Evolutionary conservation across 2,113 vertebrate genomes (phyloP).

Genomic region (Tamias sibiricus): DNA sequence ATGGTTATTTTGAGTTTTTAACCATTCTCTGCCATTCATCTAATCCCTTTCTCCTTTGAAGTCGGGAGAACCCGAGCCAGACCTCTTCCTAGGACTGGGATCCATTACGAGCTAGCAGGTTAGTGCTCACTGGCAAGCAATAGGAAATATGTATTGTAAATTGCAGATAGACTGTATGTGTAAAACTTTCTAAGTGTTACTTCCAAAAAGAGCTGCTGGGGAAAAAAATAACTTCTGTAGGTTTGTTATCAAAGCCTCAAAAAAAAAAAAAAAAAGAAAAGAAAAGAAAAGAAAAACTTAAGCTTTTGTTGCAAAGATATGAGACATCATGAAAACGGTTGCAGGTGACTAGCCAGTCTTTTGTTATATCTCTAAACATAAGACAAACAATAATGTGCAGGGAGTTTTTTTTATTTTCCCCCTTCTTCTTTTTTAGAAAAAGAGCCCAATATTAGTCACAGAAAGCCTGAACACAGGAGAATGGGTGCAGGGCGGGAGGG

Average conservation of each 20-base stretch:
- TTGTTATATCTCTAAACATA: constrained; percentile 79
- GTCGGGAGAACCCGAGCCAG: constrained; percentile 36
- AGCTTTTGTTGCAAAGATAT: constrained; percentile 77
- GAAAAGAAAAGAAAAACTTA: constrained; percentile 1
- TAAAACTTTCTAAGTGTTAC: constrained; percentile 52
- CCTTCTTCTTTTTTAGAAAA: constrained; percentile 34
- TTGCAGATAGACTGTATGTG: neutral
- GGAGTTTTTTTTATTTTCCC: neutral
- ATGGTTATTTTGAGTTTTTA: constrained; percentile 63
- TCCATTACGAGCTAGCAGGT: constrained; percentile 61
- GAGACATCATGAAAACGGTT: constrained; percentile 76
- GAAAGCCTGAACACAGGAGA: constrained; percentile 76
- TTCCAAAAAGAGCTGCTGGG: constrained; percentile 58
- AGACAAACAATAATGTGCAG: constrained; percentile 79
- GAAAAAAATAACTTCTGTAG: constrained; percentile 70
- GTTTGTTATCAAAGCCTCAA: constrained; percentile 70
- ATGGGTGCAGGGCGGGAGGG: constrained; percentile 43
- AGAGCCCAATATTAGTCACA: constrained; percentile 76
- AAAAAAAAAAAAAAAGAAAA: constrained; percentile 47
- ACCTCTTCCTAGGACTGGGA: constrained; percentile 64
- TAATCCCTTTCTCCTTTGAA: constrained; percentile 71
- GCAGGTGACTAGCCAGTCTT: constrained; percentile 78
- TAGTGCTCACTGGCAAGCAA: constrained; percentile 55
- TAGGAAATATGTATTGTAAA: constrained; percentile 56
- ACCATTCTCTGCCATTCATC: constrained; percentile 58